Conservation (phyloP, 2,113 vertebrate genomes). For the Dendrocopos noguchii region DNA sequence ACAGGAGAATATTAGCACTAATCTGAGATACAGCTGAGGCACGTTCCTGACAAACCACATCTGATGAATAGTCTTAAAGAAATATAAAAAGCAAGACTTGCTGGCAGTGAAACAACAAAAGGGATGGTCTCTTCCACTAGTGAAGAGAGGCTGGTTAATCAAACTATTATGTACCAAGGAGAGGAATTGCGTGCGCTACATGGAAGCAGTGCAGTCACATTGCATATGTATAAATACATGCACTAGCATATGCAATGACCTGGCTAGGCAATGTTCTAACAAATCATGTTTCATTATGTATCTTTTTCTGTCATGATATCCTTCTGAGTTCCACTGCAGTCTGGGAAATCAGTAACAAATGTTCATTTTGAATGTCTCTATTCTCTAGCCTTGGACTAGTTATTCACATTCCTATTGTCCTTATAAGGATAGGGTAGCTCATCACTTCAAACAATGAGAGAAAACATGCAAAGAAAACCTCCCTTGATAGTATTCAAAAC, state of each 20-base stretch:
- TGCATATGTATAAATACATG: background rate
- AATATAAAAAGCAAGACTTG: slow-evolving; percentile 35
- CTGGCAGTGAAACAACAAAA: slow-evolving; percentile 47
- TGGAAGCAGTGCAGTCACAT: background rate
- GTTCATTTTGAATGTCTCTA: slow-evolving; percentile 40
- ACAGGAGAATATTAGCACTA: slow-evolving; percentile 60
- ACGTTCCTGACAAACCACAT: slow-evolving; percentile 64
- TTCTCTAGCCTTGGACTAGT: slow-evolving; percentile 45
- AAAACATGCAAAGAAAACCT: background rate
- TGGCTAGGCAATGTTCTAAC: background rate
- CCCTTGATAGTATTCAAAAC: background rate
- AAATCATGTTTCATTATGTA: slow-evolving; percentile 22
- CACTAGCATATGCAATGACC: background rate
- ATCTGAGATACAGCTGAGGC: slow-evolving; percentile 57
- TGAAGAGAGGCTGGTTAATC: slow-evolving; percentile 1
- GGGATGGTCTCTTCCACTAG: slow-evolving; percentile 32
- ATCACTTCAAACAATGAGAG: slow-evolving; percentile 4
- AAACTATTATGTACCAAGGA: slow-evolving; percentile 20
- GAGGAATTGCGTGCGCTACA: background rate
- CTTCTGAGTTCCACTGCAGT: background rate
- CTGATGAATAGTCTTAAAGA: slow-evolving; percentile 61
- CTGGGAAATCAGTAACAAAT: slow-evolving; percentile 58
- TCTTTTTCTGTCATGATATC: slow-evolving; percentile 13
- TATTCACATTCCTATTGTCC: slow-evolving; percentile 37
- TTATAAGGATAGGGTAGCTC: slow-evolving; percentile 16